Evolutionary conservation across 2,797 vertebrate genomes (phyloP).

Genomic region (Yasuhikotakia modesta): DNA sequence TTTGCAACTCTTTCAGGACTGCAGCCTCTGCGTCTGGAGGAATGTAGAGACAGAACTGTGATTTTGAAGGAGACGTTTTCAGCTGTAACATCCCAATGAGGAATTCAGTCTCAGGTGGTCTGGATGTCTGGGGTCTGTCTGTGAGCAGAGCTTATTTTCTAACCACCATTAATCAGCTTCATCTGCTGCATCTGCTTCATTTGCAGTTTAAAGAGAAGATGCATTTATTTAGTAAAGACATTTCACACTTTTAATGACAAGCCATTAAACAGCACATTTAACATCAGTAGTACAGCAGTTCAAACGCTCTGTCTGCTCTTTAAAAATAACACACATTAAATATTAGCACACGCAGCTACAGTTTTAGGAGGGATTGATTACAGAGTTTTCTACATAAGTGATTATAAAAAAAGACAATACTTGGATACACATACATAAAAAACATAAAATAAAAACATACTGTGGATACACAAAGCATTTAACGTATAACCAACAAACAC

Average conservation of each 20-base stretch:
- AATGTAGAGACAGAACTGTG: constrained; percentile 57
- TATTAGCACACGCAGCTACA: not conserved
- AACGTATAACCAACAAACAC: constrained; percentile 2
- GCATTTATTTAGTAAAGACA: constrained; percentile 19
- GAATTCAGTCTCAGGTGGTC: constrained; percentile 56
- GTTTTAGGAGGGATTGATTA: not conserved
- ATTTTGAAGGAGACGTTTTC: constrained; percentile 51
- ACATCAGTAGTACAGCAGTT: not conserved
- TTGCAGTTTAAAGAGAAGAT: not conserved
- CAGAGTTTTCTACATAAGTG: not conserved
- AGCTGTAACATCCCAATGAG: constrained; percentile 59
- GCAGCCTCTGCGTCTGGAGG: constrained; percentile 44
- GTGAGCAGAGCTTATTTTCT: constrained; percentile 42
- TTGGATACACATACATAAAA: too few relatives aligned
- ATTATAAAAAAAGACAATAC: not conserved
- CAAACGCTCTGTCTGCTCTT: not conserved
- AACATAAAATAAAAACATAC: constrained; percentile 19
- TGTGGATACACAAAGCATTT: not conserved
- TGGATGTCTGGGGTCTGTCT: constrained; percentile 45
- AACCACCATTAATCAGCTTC: constrained; percentile 47
- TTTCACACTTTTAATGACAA: not conserved
- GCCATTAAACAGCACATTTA: too few relatives aligned
- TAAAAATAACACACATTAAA: not conserved
- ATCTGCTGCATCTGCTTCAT: constrained; percentile 26
- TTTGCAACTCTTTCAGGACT: constrained; percentile 22